Evolutionary conservation across 2,113 vertebrate genomes (phyloP), one percentile per base, ranked within the genome.

Genomic region (Aspidoscelis tigris): DNA sequence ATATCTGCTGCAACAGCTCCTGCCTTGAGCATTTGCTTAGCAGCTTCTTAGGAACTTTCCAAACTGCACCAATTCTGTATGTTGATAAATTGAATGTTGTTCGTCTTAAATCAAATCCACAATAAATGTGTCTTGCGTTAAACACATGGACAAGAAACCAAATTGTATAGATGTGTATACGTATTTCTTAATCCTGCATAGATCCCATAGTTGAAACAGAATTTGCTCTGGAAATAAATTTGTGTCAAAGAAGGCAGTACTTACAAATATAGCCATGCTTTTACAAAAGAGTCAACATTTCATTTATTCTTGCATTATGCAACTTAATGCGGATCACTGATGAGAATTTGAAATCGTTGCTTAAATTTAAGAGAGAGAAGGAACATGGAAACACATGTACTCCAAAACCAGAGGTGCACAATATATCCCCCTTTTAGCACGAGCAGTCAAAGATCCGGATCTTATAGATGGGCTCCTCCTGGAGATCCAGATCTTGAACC

Each of bases 281-380:
- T 64, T 33, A 41, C 24, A 44, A 44, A 5, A 20, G 8, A 8
- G 61, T 18, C n/a, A 58, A 43, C 7, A 74, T 70, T 64, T 78
- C 74, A 55, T 68, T 55, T 50, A 21, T 1, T 61, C 26, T 58
- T 70, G 43, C 75, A 33, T 44, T 84, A 8, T 55, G 53, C 69
- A 50, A 20, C 64, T 4, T 68, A 68, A 55, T 55, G 44, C 26
- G n/a, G 4, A 76, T 12, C 22, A 24, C 26, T 69, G 73, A 24
- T 55, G 39, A 33, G 74, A n/a, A 14, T 83, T 24, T 76, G 66
- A 33, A 76, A 66, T 3, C 21, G 72, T 11, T 44, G 22, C 47
- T 39, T 68, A 66, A 83, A 76, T 66, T 69, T 41, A 75, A 83
- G 82, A 70, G n/a, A 33, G 47, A 70, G 5, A 8, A 24, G n/a